phyloP scores from a whole-genome alignment of 1,140 invertebrate genomes.

The Bursaphelenchus mucronatus region DNA sequence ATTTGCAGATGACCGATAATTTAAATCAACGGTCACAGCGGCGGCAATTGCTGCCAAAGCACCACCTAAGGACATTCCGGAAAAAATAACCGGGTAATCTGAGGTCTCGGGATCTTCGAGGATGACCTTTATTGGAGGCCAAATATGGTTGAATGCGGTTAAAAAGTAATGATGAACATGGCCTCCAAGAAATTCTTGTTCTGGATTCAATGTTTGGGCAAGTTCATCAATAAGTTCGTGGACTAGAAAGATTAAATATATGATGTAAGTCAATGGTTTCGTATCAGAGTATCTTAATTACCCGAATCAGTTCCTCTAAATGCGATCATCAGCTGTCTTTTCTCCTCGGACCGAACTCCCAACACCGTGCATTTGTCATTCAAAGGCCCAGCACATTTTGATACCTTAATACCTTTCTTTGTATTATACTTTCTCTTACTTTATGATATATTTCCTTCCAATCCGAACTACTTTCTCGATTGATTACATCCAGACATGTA shows the following conservation, averaged over 20 bases:
- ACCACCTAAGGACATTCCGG: constrained; percentile 42
- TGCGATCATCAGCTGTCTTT: background rate
- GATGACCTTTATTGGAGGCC: constrained; percentile 14
- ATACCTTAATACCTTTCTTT: no score
- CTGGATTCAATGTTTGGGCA: constrained; percentile 14
- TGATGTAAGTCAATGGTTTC: background rate
- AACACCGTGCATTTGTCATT: constrained; percentile 3
- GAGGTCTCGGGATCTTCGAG: background rate
- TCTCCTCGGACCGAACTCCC: background rate
- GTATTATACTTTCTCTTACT: no score
- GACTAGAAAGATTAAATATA: background rate
- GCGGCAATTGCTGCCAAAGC: constrained; percentile 34
- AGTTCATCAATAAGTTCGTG: background rate
- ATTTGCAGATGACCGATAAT: constrained; percentile 16
- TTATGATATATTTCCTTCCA: no score
- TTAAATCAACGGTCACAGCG: constrained; percentile 23
- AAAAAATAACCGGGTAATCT: constrained; percentile 35
- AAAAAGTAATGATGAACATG: constrained; percentile 35
- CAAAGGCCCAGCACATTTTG: no score
- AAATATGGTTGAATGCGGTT: constrained; percentile 30
- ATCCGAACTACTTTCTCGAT: no score
- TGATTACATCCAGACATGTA: no score
- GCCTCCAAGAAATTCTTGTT: constrained; percentile 27
- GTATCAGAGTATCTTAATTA: background rate
- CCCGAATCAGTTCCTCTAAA: background rate